Evolutionary conservation across 2,888 invertebrate genomes (phyloP).

Genomic region (Thera britannica): DNA sequence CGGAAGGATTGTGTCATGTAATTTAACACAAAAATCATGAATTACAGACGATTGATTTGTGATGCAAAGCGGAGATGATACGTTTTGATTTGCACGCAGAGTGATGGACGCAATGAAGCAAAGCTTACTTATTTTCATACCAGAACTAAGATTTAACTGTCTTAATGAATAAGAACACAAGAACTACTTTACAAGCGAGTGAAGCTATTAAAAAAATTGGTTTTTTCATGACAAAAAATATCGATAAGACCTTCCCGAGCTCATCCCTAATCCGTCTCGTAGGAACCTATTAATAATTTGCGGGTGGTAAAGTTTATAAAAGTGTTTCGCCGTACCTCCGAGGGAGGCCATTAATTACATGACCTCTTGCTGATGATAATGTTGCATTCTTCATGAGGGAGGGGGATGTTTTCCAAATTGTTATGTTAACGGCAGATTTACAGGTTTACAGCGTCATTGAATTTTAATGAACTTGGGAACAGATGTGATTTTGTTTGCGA

Average conservation of each 20-base stretch:
- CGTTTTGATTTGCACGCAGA: too few relatives aligned
- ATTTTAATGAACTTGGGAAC: slow-evolving; percentile 30
- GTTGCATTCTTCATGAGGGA: slow-evolving; percentile 69
- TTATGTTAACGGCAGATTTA: slow-evolving; percentile 41
- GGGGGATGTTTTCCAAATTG: slow-evolving; percentile 49
- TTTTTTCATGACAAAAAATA: neutral
- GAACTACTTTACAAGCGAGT: too few relatives aligned
- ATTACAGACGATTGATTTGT: too few relatives aligned
- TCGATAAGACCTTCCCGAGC: slow-evolving; percentile 30
- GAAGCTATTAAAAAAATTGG: too few relatives aligned
- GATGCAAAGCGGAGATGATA: too few relatives aligned
- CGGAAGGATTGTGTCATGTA: too few relatives aligned
- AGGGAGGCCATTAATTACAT: slow-evolving; percentile 69
- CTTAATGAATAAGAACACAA: too few relatives aligned
- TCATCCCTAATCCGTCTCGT: slow-evolving; percentile 58
- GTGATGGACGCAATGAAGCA: too few relatives aligned
- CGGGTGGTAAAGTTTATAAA: slow-evolving; percentile 78
- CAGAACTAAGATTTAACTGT: too few relatives aligned
- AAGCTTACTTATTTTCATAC: too few relatives aligned
- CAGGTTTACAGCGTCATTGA: slow-evolving; percentile 32
- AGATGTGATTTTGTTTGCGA: slow-evolving; percentile 19
- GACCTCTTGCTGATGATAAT: slow-evolving; percentile 71
- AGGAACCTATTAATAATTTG: slow-evolving; percentile 82
- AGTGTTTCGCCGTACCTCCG: slow-evolving; percentile 65
- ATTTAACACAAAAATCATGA: too few relatives aligned